Evolutionary conservation across 2,888 invertebrate genomes (phyloP).

Genomic region (Brassicogethes aeneus): DNA sequence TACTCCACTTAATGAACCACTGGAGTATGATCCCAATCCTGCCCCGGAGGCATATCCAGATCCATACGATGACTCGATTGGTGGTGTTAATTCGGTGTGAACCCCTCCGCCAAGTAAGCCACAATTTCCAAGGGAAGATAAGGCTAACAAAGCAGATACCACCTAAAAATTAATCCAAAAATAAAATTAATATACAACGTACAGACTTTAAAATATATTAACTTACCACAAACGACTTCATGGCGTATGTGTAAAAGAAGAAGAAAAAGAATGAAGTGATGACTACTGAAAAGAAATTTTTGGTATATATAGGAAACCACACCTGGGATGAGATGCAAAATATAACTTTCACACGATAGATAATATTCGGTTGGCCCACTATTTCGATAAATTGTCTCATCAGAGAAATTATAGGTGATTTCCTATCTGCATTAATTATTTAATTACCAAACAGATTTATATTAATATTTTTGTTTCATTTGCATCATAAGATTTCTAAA

Average conservation of each 20-base stretch:
- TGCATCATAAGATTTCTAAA: no score
- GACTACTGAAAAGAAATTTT: conserved; percentile 15
- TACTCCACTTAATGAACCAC: conserved; percentile 4
- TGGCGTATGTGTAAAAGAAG: conserved; percentile 11
- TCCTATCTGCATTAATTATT: no score
- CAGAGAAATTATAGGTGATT: no score
- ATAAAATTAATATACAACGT: conserved; percentile 7
- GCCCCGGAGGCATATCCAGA: conserved; percentile 18
- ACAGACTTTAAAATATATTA: conserved; percentile 3
- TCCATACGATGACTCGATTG: conserved; percentile 17
- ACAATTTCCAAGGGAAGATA: conserved; percentile 21
- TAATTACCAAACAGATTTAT: no score
- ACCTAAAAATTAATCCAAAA: conserved; percentile 23
- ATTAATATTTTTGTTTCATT: no score
- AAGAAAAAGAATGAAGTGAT: conserved; percentile 24
- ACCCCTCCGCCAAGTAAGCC: conserved; percentile 20
- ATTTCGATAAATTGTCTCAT: no score
- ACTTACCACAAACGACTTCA: conserved; percentile 26
- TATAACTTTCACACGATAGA: conserved; percentile 22
- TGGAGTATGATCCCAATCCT: conserved; percentile 3
- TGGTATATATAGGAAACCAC: conserved; percentile 29
- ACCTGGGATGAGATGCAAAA: conserved; percentile 20
- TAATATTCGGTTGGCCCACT: background rate
- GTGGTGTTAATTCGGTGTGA: conserved; percentile 22
- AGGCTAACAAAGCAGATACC: conserved; percentile 19